Evolutionary conservation across 2,888 invertebrate genomes (phyloP).

Genomic region (Pyrochroa serraticornis): DNA sequence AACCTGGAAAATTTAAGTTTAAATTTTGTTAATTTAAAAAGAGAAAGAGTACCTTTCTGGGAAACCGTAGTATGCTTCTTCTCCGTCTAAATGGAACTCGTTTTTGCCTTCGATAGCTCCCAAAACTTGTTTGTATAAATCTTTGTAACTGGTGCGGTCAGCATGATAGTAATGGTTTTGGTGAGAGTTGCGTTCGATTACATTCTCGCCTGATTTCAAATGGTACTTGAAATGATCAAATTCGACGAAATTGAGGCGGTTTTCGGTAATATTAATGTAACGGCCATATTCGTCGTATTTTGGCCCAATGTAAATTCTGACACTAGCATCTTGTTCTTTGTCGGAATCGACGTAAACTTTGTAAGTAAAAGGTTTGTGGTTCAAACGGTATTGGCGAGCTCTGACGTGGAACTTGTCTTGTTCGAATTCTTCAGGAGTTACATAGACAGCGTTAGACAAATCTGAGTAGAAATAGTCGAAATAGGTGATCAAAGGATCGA

Average conservation of each 20-base stretch:
- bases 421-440: conserved; percentile 58
- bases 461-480: conserved; percentile 71
- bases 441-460: conserved; percentile 63
- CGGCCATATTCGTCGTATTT: conserved; percentile 68
- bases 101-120: conserved; percentile 58
- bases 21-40: not conserved
- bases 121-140: conserved; percentile 68
- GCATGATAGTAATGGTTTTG: conserved; percentile 69
- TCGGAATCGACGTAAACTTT: conserved; percentile 67
- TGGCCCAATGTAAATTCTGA: conserved; percentile 73
- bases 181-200: conserved; percentile 69
- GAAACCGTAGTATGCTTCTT: conserved; percentile 69
- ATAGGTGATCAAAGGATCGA: conserved; percentile 71
- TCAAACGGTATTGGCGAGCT: conserved; percentile 72
- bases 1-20: conserved; percentile 51
- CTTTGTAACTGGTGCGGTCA: conserved; percentile 69
- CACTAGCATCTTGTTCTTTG: conserved; percentile 62
- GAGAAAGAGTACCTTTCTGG: conserved; percentile 61
- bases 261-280: conserved; percentile 61
- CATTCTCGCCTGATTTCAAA: conserved; percentile 69
- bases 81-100: conserved; percentile 61
- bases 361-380: conserved; percentile 71
- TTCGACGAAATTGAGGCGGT: conserved; percentile 66
- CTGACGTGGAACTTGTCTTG: conserved; percentile 60
- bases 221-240: conserved; percentile 67